These are phyloP conservation scores for Drosophila mulleri DNA, from an alignment of 2,888 invertebrate species.

Conservation along the genomic window DNA sequence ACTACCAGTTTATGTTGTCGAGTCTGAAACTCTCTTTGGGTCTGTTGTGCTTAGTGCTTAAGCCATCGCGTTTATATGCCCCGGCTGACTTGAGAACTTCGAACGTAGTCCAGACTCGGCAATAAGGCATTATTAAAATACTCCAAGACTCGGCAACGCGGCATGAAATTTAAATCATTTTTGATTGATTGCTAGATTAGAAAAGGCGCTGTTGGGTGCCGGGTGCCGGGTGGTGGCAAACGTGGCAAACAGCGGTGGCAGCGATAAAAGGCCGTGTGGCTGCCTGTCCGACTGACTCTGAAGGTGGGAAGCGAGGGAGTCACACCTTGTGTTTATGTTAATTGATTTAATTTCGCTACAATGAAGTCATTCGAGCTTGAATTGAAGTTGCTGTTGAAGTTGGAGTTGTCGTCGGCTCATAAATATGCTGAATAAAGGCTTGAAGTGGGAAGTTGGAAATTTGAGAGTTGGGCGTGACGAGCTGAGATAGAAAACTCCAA, in stretches of 20 bases:
- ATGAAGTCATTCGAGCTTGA: slow-evolving; percentile 68
- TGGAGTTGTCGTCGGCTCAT: slow-evolving; percentile 59
- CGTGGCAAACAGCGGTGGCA: slow-evolving; percentile 35
- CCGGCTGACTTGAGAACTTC: slow-evolving; percentile 5
- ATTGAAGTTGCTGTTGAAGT: neutral
- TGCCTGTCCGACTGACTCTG: neutral
- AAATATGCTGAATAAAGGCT: slow-evolving; percentile 56
- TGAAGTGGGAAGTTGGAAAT: slow-evolving; percentile 9
- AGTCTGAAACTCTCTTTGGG: neutral
- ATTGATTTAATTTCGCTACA: slow-evolving; percentile 78
- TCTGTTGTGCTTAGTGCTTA: slow-evolving; percentile 5
- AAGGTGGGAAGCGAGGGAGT: slow-evolving; percentile 23
- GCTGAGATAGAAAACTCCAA: neutral
- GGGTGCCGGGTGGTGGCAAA: slow-evolving; percentile 5
- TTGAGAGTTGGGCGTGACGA: slow-evolving; percentile 1
- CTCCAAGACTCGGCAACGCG: slow-evolving; percentile 46
- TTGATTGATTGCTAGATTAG: slow-evolving; percentile 83
- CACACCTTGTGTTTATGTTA: slow-evolving; percentile 67
- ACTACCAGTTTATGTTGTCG: neutral
- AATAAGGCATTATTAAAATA: slow-evolving; percentile 21
- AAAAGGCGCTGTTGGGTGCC: slow-evolving; percentile 11
- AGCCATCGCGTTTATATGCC: slow-evolving; percentile 11
- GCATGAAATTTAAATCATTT: slow-evolving; percentile 82
- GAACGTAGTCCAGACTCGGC: slow-evolving; percentile 2
- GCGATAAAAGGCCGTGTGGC: slow-evolving; percentile 45